Conservation (phyloP, 2,113 vertebrate genomes). For the Peromyscus leucopus region DNA sequence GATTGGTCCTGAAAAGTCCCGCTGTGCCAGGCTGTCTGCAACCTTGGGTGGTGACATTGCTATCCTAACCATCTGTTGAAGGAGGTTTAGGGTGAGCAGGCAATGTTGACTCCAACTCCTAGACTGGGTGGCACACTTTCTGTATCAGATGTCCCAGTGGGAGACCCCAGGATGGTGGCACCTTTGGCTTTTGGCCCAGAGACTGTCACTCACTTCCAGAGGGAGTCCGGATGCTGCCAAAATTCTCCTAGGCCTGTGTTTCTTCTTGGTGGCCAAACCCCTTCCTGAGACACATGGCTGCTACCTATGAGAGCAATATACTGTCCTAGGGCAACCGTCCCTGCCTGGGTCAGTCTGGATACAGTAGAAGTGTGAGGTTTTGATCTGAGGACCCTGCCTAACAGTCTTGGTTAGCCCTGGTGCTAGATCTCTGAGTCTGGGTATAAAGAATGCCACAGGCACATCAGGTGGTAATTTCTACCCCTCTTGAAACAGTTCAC, state of each 20-base stretch:
- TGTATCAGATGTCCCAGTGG: not conserved
- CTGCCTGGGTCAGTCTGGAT: not conserved
- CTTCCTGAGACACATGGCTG: accelerated
- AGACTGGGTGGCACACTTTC: not conserved
- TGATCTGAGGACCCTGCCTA: not conserved
- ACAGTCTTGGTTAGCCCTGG: too few relatives aligned
- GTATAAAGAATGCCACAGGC: accelerated
- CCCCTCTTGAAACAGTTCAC: not conserved
- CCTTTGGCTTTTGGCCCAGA: not conserved
- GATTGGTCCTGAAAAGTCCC: not conserved
- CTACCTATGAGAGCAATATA: not conserved
- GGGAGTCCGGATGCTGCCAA: not conserved
- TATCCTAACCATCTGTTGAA: not conserved
- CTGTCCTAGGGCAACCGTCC: not conserved
- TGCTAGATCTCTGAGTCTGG: not conserved
- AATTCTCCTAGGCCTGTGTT: accelerated
- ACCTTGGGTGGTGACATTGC: accelerated
- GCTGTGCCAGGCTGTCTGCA: not conserved
- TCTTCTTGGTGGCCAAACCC: not conserved
- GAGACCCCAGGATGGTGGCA: not conserved
- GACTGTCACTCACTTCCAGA: not conserved
- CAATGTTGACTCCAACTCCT: not conserved
- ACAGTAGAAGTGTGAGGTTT: not conserved
- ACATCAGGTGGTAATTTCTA: not conserved
- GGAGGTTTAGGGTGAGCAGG: not conserved